Evolutionary conservation across 1,140 invertebrate genomes (phyloP).

Genomic region (Euura saliciscinereae): DNA sequence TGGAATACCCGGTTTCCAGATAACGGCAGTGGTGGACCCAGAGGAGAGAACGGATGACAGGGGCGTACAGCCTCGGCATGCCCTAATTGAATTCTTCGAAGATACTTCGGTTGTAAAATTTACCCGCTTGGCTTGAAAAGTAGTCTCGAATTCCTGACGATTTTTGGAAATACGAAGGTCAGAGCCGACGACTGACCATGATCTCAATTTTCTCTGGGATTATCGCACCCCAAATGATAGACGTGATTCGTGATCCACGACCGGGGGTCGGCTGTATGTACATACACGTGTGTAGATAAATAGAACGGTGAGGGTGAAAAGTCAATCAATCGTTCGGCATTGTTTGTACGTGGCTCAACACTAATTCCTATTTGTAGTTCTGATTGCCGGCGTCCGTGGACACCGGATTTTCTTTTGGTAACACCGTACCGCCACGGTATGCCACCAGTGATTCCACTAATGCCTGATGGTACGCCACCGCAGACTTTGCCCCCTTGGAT

Average conservation of each 20-base stretch:
- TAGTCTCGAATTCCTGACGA: too few species aligned
- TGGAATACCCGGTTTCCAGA: slow-evolving; percentile 2
- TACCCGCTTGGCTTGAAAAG: not conserved
- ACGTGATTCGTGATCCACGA: not conserved
- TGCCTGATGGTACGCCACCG: not conserved
- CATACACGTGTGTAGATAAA: not conserved
- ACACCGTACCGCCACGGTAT: slow-evolving; percentile 23
- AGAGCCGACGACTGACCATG: not conserved
- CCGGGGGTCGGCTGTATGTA: not conserved
- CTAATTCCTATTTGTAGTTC: slow-evolving; percentile 56
- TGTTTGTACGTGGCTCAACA: slow-evolving; percentile 54
- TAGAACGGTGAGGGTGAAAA: slow-evolving; percentile 45
- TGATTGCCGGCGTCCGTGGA: slow-evolving; percentile 46
- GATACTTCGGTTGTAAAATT: not conserved
- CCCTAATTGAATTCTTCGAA: slow-evolving; percentile 3
- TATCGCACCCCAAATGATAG: slow-evolving; percentile 43
- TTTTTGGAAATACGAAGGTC: too few species aligned
- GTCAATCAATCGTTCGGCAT: slow-evolving; percentile 53
- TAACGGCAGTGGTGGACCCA: not conserved
- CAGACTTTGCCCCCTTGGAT: not conserved
- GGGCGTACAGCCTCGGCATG: not conserved
- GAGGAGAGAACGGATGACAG: not conserved
- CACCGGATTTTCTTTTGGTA: slow-evolving; percentile 53
- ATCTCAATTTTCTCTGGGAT: slow-evolving; percentile 35
- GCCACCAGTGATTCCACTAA: not conserved